Percentiles rank a stretch among this genome's conserved stretches.
These are phyloP conservation scores for Ramphastos sulfuratus DNA, from an alignment of 2,113 vertebrate species.

Conservation along the genomic window DNA sequence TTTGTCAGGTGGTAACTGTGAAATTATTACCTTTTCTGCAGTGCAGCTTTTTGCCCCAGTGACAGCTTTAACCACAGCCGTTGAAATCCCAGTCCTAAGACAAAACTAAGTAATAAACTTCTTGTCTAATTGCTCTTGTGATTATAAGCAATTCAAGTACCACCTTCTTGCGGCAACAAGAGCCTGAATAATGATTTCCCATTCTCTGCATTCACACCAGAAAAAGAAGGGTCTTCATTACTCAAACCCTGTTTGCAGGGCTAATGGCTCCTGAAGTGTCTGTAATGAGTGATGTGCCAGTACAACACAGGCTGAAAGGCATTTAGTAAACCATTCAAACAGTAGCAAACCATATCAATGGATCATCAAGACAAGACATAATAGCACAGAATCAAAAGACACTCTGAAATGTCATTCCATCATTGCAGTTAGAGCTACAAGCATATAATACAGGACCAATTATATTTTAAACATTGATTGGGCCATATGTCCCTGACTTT, in stretches of 20 bases:
- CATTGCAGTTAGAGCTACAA: not conserved
- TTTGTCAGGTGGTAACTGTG: not conserved
- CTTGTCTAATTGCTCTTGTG: not conserved
- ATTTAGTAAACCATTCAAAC: slow-evolving; percentile 32
- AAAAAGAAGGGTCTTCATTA: not conserved
- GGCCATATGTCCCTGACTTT: rapidly evolving
- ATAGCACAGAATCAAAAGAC: not conserved
- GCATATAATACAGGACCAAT: not conserved
- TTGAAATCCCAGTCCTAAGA: not conserved
- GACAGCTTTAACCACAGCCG: not conserved
- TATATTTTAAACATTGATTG: not conserved
- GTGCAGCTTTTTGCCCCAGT: not conserved
- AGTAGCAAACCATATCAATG: not conserved
- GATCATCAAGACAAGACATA: not conserved
- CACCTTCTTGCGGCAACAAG: not conserved
- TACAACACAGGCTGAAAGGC: not conserved
- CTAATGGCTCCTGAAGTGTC: not conserved
- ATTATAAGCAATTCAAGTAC: not conserved
- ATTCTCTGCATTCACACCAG: not conserved
- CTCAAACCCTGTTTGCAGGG: not conserved
- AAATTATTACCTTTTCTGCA: not conserved
- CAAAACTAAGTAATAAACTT: not conserved
- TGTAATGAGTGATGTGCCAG: not conserved
- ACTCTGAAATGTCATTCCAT: not conserved
- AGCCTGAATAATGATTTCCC: not conserved